Evolutionary conservation across 2,797 vertebrate species (phyloP).

Genomic region (Sebastes melanostomus): DNA sequence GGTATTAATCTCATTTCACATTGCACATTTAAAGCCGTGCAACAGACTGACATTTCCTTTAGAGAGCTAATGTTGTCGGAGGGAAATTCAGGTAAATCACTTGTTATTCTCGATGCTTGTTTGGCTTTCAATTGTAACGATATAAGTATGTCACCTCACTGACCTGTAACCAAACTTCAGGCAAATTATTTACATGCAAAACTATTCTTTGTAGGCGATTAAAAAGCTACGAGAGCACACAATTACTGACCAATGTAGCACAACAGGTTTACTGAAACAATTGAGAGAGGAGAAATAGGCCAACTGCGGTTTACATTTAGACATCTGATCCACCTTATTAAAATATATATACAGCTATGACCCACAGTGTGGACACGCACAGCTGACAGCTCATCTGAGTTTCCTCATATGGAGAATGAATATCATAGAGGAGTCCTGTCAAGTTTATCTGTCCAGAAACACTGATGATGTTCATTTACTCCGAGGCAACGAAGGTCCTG

Average conservation of each 20-base stretch:
- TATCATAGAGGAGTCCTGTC: not conserved
- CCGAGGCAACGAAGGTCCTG: not conserved
- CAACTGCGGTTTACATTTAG: not conserved
- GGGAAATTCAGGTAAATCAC: not conserved
- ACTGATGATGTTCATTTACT: not conserved
- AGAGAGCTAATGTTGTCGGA: not conserved
- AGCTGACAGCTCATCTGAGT: not conserved
- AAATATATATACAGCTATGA: not conserved
- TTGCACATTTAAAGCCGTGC: not conserved
- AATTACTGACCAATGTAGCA: not conserved
- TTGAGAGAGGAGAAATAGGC: not conserved
- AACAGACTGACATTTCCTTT: not conserved
- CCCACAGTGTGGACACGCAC: rapidly evolving
- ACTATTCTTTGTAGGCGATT: not conserved
- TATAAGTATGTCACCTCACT: not conserved
- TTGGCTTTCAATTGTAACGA: not conserved
- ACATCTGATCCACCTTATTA: not conserved
- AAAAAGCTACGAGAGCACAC: not conserved
- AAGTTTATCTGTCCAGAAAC: constrained; percentile 11
- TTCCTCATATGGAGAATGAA: not conserved
- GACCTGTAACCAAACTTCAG: not conserved
- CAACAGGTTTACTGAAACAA: not conserved
- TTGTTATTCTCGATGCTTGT: not conserved
- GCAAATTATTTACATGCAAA: not conserved
- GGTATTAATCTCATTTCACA: not conserved